Evolutionary conservation across 1,140 invertebrate species (phyloP), one percentile per base, ranked within the genome.

Genomic region (Drosophila dunni): DNA sequence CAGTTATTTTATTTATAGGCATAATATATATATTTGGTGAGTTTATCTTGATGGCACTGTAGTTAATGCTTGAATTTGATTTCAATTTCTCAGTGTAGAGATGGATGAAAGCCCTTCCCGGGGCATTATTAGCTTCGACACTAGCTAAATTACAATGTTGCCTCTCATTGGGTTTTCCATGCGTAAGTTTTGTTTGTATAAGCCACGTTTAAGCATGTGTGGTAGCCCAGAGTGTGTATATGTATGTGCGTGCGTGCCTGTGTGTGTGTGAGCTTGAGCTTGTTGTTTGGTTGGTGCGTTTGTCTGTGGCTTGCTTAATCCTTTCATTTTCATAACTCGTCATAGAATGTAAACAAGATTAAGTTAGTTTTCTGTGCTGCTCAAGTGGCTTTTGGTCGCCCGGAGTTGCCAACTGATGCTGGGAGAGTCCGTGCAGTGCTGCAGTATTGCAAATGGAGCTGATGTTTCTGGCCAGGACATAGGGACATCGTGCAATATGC

Each of bases 321-420:
- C 84, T 88, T 88, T 88, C 84, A 88, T 88, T 88, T 89, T 88
- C 84, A 88, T 88, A 88, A 88, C 84, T 88, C 84, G 84, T 89
- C 80, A 89, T 89, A 83, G 84, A 89, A 84, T 88, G 84, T 88
- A 88, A 89, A 88, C 84, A 88, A 88, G 84, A 89, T 84, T 84
- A 89, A 83, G 80, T 88, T 88, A 88, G 77, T 78, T 89, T 83
- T 89, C 84, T 81, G 80, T 83, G 75, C 80, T 81, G 74, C 84
- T 81, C 80, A 89, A 89, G 84, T 89, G 80, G 84, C 84, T 89
- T 29, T 88, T 84, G 64, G 53, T 69, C 76, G 67, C 70, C 45
- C 44, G 36, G 46, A 66, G 74, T 73, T 63, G 24, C 11, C 38
- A 68, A 60, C n/a, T 66, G 24, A 8, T 33, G 36, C 33, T 40